These are phyloP conservation scores for Onychomys arenicola DNA, from an alignment of 2,797 vertebrate species.

Conservation along the genomic window DNA sequence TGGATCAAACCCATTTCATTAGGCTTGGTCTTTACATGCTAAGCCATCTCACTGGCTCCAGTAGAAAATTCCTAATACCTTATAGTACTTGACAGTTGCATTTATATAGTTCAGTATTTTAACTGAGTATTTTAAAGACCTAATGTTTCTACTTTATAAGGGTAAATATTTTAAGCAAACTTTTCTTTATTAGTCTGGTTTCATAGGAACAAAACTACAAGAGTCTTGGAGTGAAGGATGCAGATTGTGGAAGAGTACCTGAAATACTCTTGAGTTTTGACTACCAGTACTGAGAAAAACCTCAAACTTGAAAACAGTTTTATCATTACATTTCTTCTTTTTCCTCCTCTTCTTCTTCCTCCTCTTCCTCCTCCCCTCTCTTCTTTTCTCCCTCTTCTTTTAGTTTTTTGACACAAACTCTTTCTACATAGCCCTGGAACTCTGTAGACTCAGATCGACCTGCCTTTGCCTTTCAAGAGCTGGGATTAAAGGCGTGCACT, in stretches of 20 bases:
- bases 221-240: too few relatives aligned
- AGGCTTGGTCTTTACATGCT: not conserved
- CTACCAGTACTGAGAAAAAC: not conserved
- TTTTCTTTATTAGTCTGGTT: slow-evolving; percentile 26
- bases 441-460: too few relatives aligned
- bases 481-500: not conserved
- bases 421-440: too few relatives aligned
- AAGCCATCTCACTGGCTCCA: not conserved
- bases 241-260: not conserved
- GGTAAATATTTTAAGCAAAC: slow-evolving; percentile 9
- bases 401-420: too few relatives aligned
- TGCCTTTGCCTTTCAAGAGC: not conserved
- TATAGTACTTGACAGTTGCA: slow-evolving; percentile 36
- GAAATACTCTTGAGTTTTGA: not conserved
- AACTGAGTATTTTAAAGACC: not conserved
- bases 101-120: slow-evolving; percentile 30
- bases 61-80: not conserved
- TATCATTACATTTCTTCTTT: not conserved
- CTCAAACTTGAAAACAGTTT: not conserved
- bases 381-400: too few relatives aligned
- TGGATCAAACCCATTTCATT: not conserved
- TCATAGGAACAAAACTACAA: not conserved
- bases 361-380: too few relatives aligned
- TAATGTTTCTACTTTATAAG: not conserved
- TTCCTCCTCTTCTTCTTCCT: not conserved